Percentiles rank a stretch among this genome's conserved stretches.
phyloP scores from a whole-genome alignment of 2,797 vertebrate genomes.

The Galagoides demidoff region DNA sequence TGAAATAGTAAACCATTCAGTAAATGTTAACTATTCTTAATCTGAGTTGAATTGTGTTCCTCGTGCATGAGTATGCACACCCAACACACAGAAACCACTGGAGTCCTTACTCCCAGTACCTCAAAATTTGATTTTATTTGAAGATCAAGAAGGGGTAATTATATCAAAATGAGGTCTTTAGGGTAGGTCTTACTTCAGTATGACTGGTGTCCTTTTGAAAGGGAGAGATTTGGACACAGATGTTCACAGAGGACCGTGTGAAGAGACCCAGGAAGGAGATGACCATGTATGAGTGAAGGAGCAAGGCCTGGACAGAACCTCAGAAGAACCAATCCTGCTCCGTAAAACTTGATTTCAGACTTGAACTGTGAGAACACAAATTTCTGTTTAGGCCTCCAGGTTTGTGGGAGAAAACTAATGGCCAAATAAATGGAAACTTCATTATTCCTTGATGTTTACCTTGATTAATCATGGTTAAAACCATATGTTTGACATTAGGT shows the following conservation, averaged over 20 bases:
- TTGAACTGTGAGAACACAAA: not conserved
- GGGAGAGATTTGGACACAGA: not conserved
- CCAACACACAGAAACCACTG: not conserved
- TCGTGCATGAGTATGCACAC: too few relatives aligned
- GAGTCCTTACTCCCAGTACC: not conserved
- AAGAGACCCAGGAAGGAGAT: not conserved
- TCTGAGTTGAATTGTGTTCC: not conserved
- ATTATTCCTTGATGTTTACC: constrained; percentile 46
- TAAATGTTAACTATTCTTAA: constrained; percentile 32
- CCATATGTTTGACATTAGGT: not conserved
- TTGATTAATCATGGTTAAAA: constrained; percentile 42
- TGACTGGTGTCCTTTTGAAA: not conserved
- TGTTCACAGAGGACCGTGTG: not conserved
- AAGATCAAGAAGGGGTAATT: not conserved
- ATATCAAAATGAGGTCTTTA: not conserved
- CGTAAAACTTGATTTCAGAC: not conserved
- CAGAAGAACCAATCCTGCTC: not conserved
- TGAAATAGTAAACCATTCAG: constrained; percentile 37
- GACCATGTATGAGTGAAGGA: not conserved
- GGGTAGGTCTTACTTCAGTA: not conserved
- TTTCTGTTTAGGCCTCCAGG: not conserved
- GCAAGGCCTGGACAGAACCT: not conserved
- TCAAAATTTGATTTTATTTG: constrained; percentile 33
- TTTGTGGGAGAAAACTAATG: constrained; percentile 20
- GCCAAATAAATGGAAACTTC: not conserved